Evolutionary conservation across 1,140 invertebrate genomes (phyloP), one percentile per base, ranked within the genome.

Genomic region (Protaetia brevitarsis): DNA sequence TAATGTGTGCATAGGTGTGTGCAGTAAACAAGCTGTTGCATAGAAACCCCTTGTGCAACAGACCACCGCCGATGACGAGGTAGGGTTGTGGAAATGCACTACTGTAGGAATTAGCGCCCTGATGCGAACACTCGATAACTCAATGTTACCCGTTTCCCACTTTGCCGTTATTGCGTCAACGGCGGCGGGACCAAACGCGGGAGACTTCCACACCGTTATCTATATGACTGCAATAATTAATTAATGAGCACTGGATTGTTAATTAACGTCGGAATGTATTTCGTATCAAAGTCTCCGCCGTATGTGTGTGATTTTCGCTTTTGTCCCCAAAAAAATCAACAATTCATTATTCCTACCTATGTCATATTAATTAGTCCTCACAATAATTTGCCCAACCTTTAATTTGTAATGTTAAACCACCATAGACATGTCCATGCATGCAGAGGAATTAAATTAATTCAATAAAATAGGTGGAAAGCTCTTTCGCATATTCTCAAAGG

Each of bases 21-120:
- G 68, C 70, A 66, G 68, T 71, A 74, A 74, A 74, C 73, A 72
- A 73, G 72, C 72, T 71, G 72, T 73, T 71, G 72, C 73, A 71
- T 71, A 68, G 72, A 69, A 72, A 74, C 72, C 66, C 64, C 66
- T 64, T 28, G 31, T 58, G 51, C 31, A 56, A 51, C 41, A 23
- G 41, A 51, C 41, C 41, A 51, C 41, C 41, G 19, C 19, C 41
- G 41, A 51, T 51, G 41, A 51, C 26, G 31, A 59, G 28, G 63
- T 60, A 51, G 29, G 66, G 31, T 30, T 59, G 68, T 68, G 72
- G 41, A 51, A 51, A 51, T 51, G 41, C 66, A 67, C 41, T 51
- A 51, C 41, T 51, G 41, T 21, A 67, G 63, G 68, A 62, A 71
- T 72, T 71, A 72, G 61, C 63, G 66, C 68, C 30, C n/a, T 58